Evolutionary conservation across 92 coral and sea anemone species (phyloP), one percentile per base, ranked within the genome.

Genomic region (Pocillopora meandrina): DNA sequence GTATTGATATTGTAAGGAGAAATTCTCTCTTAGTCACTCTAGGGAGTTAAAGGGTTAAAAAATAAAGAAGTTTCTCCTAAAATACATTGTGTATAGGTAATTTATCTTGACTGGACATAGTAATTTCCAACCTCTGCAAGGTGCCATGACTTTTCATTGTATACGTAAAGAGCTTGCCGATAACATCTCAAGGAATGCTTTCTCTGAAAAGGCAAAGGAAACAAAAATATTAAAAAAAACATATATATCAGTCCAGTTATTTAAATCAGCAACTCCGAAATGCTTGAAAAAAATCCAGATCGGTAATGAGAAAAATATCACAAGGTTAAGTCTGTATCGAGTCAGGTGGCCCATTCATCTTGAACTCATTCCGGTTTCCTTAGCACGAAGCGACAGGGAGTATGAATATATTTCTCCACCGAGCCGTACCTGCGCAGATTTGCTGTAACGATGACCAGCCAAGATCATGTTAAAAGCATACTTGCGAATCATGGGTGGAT

Each of bases 371-470:
- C 31, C 31, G 1, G 31, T 26, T 26, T 26, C 31, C 31, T 26
- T 26, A 14, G 65, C n/a, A 18, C n/a, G 20, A 62, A 20, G 66
- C 20, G 5, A 20, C n/a, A 1, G 18, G 66, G 9, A 5, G 66
- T 5, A 62, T 5, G 20, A 20, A 62, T 19, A 21, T 19, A 8
- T 19, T 62, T 16, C 56, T 18, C 14, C 21, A 52, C 8, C 12
- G 16, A 75, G 47, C n/a, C 60, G 65, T 63, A 96, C 98, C 96
- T 94, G 98, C 21, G 96, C 96, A 62, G 98, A 88, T 82, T 96
- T 96, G 95, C 98, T 96, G 81, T 81, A 94, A 18, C 98, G 91
- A 84, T 96, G 98, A 10, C 98, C 98, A 35, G 98, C 98, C 74
- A 96, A 83, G 69, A 96, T 94, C 98, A 96, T 96, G 88, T 96